These are phyloP conservation scores for Bolborhynchus lineola DNA, from an alignment of 2,113 vertebrate genomes.

Conservation along the genomic window DNA sequence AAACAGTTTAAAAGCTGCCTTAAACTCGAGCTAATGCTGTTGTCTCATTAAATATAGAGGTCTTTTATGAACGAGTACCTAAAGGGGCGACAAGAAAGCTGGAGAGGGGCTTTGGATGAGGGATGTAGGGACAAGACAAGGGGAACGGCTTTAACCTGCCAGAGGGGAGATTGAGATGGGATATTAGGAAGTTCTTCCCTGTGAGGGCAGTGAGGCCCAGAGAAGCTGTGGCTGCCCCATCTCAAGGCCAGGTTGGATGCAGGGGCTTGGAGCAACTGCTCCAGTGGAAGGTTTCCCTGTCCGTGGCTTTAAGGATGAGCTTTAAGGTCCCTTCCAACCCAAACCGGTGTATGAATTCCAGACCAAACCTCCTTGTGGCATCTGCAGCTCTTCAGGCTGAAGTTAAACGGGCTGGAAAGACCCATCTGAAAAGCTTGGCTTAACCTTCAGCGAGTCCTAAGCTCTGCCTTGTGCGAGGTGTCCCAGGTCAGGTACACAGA, in stretches of 20 bases:
- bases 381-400: neutral
- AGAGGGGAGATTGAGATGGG: neutral
- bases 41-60: fast-evolving
- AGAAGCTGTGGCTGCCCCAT: neutral
- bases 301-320: neutral
- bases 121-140: neutral
- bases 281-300: neutral
- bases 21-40: neutral
- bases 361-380: neutral
- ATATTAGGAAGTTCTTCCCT: neutral
- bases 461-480: neutral
- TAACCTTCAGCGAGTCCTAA: conserved; percentile 16
- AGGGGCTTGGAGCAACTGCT: neutral
- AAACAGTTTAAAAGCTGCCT: neutral
- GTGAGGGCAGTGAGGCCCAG: neutral
- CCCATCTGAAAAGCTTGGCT: neutral
- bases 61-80: neutral
- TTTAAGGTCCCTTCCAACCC: neutral
- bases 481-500: neutral
- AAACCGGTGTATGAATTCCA: neutral
- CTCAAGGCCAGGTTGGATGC: neutral
- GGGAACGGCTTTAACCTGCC: neutral
- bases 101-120: neutral
- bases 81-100: neutral
- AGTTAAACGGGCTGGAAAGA: neutral